Conservation (phyloP, 2,113 vertebrate genomes). For the Albula glossodonta region DNA sequence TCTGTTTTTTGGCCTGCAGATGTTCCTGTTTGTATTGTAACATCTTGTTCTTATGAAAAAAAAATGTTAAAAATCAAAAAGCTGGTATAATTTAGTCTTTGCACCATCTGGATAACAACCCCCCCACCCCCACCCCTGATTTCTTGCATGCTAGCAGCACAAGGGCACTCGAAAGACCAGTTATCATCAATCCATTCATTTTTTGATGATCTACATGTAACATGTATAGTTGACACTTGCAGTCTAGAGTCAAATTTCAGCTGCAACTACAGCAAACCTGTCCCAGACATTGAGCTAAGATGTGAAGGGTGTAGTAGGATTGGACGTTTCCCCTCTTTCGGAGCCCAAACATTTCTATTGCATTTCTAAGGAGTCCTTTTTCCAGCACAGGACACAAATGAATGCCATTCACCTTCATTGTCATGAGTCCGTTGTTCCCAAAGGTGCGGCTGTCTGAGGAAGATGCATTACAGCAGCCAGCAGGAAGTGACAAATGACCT, state of each 20-base stretch:
- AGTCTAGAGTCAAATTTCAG: background rate
- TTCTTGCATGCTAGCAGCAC: background rate
- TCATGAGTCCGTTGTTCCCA: background rate
- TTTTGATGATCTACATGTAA: background rate
- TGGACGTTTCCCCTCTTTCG: no score
- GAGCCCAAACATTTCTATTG: no score
- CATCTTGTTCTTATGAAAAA: background rate
- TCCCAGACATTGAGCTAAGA: background rate
- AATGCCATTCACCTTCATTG: background rate
- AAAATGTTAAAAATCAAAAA: no score
- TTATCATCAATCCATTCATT: background rate
- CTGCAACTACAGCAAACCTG: background rate
- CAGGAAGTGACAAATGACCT: background rate
- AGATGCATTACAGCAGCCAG: background rate
- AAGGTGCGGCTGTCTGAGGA: background rate
- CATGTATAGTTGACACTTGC: background rate
- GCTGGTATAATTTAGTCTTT: background rate
- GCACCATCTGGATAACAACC: background rate
- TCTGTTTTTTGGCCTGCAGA: no score
- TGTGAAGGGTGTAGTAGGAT: background rate
- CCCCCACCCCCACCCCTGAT: background rate
- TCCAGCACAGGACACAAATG: background rate
- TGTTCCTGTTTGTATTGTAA: no score
- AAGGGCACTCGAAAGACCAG: background rate
- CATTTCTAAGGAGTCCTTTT: background rate